Evolutionary conservation across 2,797 vertebrate species (phyloP).

Genomic region (Karalla daura): DNA sequence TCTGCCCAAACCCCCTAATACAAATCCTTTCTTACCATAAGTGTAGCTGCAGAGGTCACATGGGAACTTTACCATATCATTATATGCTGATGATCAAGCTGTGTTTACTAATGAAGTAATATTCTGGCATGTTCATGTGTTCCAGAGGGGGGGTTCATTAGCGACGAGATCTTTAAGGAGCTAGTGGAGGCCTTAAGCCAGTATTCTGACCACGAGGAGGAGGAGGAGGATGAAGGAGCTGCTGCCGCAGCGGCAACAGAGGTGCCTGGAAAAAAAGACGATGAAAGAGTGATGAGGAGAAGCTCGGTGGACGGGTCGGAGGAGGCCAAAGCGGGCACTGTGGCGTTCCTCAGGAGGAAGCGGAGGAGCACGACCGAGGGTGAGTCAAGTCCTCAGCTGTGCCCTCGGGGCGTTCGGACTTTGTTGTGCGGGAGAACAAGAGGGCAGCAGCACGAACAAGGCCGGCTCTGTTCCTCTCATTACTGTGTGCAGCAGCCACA

Average conservation of each 20-base stretch:
- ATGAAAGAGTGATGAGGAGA: conserved; percentile 83
- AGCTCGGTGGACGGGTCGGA: conserved; percentile 80
- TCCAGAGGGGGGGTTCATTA: conserved; percentile 93
- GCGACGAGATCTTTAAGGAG: conserved; percentile 94
- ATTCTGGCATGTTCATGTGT: too few relatives aligned
- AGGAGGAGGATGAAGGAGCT: conserved; percentile 85
- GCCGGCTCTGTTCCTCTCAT: conserved; percentile 51
- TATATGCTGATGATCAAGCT: neutral
- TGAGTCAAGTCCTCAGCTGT: conserved; percentile 56
- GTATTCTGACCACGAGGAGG: conserved; percentile 93
- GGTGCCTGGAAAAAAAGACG: conserved; percentile 77
- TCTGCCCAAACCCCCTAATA: neutral
- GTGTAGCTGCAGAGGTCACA: too few relatives aligned
- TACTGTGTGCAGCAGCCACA: conserved; percentile 48
- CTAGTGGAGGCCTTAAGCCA: conserved; percentile 94
- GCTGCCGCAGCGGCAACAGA: conserved; percentile 67
- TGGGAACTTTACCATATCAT: too few relatives aligned
- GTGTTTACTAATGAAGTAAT: neutral
- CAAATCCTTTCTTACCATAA: neutral
- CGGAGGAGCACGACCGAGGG: conserved; percentile 79
- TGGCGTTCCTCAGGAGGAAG: conserved; percentile 73
- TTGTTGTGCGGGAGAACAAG: conserved; percentile 27
- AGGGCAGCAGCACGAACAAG: conserved; percentile 39
- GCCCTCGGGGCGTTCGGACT: conserved; percentile 6
- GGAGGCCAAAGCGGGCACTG: conserved; percentile 68